phyloP scores from a whole-genome alignment of 2,113 vertebrate genomes.

The Drymodes brunneopygia region DNA sequence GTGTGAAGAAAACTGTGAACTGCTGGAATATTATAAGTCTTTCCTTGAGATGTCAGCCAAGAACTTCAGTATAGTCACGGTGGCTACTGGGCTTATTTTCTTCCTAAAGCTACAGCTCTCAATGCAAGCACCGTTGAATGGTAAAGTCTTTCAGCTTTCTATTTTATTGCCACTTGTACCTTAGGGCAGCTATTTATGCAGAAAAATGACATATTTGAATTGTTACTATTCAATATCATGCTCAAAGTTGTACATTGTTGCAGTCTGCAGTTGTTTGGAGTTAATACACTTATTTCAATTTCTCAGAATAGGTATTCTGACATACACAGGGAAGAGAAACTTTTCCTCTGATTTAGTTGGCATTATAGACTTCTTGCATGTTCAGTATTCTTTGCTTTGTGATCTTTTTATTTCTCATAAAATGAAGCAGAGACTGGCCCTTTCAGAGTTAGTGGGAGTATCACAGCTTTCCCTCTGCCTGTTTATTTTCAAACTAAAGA shows the following conservation, averaged over 20 bases:
- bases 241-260: background rate
- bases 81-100: conserved; percentile 29
- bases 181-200: background rate
- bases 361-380: background rate
- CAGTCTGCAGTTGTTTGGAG: background rate
- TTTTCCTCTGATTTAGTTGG: background rate
- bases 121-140: conserved; percentile 56
- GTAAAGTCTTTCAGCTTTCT: conserved; percentile 60
- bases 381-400: background rate
- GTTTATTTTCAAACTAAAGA: background rate
- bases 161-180: background rate
- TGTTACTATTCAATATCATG: background rate
- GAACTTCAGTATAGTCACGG: background rate
- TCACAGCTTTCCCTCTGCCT: background rate
- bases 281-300: background rate
- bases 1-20: background rate
- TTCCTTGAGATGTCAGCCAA: conserved; percentile 58
- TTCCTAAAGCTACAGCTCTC: conserved; percentile 30
- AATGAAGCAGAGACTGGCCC: background rate
- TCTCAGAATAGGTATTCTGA: background rate
- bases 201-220: background rate
- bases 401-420: background rate
- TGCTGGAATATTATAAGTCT: background rate
- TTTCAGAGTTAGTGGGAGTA: background rate
- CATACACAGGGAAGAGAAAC: background rate